Conservation (phyloP, 1,140 invertebrate genomes). For the Drosophila aff. region DNA sequence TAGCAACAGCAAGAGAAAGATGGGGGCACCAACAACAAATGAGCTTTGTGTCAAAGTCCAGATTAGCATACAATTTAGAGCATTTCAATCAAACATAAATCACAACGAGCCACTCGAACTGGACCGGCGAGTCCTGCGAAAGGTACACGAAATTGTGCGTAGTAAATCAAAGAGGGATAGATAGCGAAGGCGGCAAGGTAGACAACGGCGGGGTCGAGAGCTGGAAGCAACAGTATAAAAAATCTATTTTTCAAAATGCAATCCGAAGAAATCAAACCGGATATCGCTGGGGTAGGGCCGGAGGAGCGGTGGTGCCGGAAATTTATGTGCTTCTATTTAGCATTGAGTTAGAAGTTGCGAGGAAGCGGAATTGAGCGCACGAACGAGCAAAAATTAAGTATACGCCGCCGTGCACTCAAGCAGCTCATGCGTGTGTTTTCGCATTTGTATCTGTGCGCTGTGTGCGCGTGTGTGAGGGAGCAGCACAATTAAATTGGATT, state of each 20-base stretch:
- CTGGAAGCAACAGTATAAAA: conserved; percentile 64
- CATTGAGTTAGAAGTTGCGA: conserved; percentile 59
- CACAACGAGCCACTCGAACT: conserved; percentile 51
- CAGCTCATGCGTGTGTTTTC: conserved; percentile 47
- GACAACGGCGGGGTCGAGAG: background rate
- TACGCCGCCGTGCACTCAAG: conserved; percentile 61
- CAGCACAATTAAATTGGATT: conserved; percentile 81
- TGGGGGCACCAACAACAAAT: conserved; percentile 48
- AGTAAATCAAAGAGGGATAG: conserved; percentile 58
- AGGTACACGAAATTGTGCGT: conserved; percentile 69
- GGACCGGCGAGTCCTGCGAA: conserved; percentile 30
- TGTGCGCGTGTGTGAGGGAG: conserved; percentile 20
- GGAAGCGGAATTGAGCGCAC: conserved; percentile 58
- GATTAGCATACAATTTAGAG: conserved; percentile 80
- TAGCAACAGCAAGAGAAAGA: background rate
- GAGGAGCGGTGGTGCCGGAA: conserved; percentile 28
- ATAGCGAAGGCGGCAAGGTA: background rate
- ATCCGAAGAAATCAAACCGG: conserved; percentile 63
- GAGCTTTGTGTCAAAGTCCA: conserved; percentile 45
- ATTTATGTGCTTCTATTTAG: conserved; percentile 82
- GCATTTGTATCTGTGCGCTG: conserved; percentile 22
- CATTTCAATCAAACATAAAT: conserved; percentile 80
- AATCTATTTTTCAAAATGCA: conserved; percentile 79
- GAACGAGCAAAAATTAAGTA: conserved; percentile 79
- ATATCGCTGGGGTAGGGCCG: conserved; percentile 31